Percentiles rank a stretch among this genome's conserved stretches.
Conservation (phyloP, 2,113 vertebrate genomes). For the Gobiocypris rarus region DNA sequence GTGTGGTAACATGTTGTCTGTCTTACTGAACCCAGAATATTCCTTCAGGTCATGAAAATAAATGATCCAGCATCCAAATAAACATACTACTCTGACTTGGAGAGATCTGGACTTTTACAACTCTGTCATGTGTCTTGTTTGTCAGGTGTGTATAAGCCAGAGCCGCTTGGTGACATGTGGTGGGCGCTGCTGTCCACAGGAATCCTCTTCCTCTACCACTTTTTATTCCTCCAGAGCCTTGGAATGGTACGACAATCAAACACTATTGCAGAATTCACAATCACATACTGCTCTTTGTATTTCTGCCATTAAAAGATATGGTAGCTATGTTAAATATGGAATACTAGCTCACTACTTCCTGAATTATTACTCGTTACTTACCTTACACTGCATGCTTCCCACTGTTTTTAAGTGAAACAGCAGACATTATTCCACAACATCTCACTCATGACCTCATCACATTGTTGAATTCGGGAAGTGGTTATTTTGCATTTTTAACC, state of each 20-base stretch:
- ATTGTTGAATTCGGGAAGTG: background rate
- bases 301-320: background rate
- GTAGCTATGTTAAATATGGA: background rate
- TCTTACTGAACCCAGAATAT: no score
- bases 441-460: background rate
- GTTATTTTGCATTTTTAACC: no score
- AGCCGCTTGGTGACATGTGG: constrained; percentile 91
- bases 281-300: background rate
- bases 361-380: background rate
- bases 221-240: constrained; percentile 89
- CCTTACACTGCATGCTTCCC: background rate
- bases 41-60: background rate
- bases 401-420: background rate
- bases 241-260: constrained; percentile 86
- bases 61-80: background rate
- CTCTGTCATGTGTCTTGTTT: background rate
- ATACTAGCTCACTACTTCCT: background rate
- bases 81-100: background rate
- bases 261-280: background rate
- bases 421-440: background rate
- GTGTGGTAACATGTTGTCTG: no score
- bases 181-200: constrained; percentile 94
- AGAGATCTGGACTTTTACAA: no score
- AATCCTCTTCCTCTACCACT: constrained; percentile 97
- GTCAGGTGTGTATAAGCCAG: constrained; percentile 92